A percentile compares a stretch with the other conserved stretches of the same genome.
Evolutionary conservation across 2,888 invertebrate genomes (phyloP).

Genomic region (Plagodis dolabraria): DNA sequence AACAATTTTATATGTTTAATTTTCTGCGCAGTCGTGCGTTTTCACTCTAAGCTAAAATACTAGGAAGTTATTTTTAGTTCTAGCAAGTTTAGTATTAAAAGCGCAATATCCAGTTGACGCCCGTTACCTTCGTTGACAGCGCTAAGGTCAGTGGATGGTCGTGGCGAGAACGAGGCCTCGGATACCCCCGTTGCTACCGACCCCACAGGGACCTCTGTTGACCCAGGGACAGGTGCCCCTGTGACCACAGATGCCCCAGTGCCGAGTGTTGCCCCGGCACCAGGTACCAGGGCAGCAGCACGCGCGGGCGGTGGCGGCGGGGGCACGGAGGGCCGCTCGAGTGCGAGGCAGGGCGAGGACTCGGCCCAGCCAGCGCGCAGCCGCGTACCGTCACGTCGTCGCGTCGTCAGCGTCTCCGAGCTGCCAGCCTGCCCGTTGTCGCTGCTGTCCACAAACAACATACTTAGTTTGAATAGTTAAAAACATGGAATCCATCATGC

Average conservation of each 20-base stretch:
- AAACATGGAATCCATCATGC: too few species aligned
- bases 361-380: constrained; percentile 58
- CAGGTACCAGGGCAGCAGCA: constrained; percentile 31
- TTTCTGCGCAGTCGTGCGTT: too few species aligned
- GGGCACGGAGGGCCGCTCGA: constrained; percentile 63
- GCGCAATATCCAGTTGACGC: constrained; percentile 63
- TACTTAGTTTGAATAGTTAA: constrained; percentile 1
- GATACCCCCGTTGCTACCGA: too few species aligned
- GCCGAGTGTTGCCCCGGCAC: constrained; percentile 7
- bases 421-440: constrained; percentile 70
- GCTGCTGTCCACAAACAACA: constrained; percentile 62
- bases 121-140: constrained; percentile 83
- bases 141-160: constrained; percentile 70
- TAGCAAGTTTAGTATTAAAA: constrained; percentile 18
- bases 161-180: constrained; percentile 28
- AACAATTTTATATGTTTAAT: too few species aligned
- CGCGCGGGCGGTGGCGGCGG: constrained; percentile 61
- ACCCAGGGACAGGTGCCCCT: too few species aligned
- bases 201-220: too few species aligned
- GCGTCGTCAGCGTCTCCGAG: constrained; percentile 61
- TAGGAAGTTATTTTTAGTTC: constrained; percentile 18
- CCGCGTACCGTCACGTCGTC: constrained; percentile 58
- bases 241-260: constrained; percentile 30
- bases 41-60: background rate
- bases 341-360: constrained; percentile 72